These are phyloP conservation scores for Lasaia peninsularis DNA, from an alignment of 1,140 invertebrate species.

Conservation along the genomic window DNA sequence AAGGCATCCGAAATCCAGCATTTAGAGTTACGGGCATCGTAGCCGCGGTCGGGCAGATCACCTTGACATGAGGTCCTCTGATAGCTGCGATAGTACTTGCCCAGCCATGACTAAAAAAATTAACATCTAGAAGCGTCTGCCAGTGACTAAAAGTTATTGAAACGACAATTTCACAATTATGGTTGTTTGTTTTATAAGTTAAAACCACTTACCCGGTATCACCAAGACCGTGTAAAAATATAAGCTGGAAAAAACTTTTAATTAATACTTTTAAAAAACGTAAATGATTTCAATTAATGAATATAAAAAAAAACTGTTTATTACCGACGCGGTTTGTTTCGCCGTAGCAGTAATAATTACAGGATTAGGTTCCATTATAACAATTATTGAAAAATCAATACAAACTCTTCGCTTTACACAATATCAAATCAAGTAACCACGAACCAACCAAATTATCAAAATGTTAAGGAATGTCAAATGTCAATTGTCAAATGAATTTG, in stretches of 20 bases:
- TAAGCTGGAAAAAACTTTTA: constrained; percentile 78
- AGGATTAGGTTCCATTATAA: constrained; percentile 78
- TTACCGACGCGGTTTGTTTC: constrained; percentile 89
- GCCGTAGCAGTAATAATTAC: constrained; percentile 86
- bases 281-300: constrained; percentile 10
- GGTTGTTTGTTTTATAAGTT: neutral
- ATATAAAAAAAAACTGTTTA: constrained; percentile 38
- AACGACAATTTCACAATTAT: constrained; percentile 19
- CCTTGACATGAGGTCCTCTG: constrained; percentile 90
- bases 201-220: constrained; percentile 81
- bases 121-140: too few relatives aligned
- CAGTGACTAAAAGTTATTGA: too few relatives aligned
- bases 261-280: constrained; percentile 21
- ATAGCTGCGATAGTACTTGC: constrained; percentile 89
- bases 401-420: constrained; percentile 26
- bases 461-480: too few relatives aligned
- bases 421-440: constrained; percentile 9
- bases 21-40: constrained; percentile 96
- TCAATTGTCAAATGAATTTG: too few relatives aligned
- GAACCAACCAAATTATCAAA: neutral
- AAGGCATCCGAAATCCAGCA: constrained; percentile 95
- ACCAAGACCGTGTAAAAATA: constrained; percentile 83
- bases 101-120: constrained; percentile 92
- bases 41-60: constrained; percentile 95
- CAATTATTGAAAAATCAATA: constrained; percentile 58